Evolutionary conservation across 30 jellyfish, hydroid and myxozoan species (phyloP), one percentile per base, ranked within the genome.

Genomic region (Cassiopea xamachana): DNA sequence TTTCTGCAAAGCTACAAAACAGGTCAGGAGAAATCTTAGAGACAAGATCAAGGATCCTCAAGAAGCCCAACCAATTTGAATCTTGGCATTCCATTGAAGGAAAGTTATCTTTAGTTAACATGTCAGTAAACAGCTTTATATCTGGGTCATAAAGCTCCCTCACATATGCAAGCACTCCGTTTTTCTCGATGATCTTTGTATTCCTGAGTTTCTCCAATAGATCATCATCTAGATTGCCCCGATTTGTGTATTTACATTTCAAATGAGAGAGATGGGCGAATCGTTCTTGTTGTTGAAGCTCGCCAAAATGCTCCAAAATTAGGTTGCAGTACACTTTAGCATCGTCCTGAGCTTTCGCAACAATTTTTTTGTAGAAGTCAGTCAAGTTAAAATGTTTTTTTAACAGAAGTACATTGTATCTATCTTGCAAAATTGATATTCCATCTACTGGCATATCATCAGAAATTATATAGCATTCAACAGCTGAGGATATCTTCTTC

Each of bases 141-240:
- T 84, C 85, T 17, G 98, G 93, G 72, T 92, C 98, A 75, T 59
- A 92, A 60, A 92, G 76, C 1, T 67, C 88, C 15, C 76, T 69
- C 17, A 90, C 80, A 49, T 2, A 19, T 27, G 48, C 4, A 19
- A 83, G 69, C 1, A 1, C 71, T 1, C 95, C 98, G 15, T 78
- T 51, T 18, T 45, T 91, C 67, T 84, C 86, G 2, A 92, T 68
- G 90, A 80, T 79, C 85, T 45, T 59, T 77, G 81, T 46, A n/a
- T 61, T 39, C 60, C 8, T 48, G 16, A 80, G 82, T 83, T 6
- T 39, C 6, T 15, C 18, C 47, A 58, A 16, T 0, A 69, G 43
- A 9, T 49, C 67, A 2, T 5, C 46, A 1, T 71, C 64, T 17
- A 15, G 27, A 3, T 83, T 61, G 13, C 9, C 51, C 2, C 18